Evolutionary conservation across 2,797 vertebrate species (phyloP).

Genomic region (Aplochiton taeniatus): DNA sequence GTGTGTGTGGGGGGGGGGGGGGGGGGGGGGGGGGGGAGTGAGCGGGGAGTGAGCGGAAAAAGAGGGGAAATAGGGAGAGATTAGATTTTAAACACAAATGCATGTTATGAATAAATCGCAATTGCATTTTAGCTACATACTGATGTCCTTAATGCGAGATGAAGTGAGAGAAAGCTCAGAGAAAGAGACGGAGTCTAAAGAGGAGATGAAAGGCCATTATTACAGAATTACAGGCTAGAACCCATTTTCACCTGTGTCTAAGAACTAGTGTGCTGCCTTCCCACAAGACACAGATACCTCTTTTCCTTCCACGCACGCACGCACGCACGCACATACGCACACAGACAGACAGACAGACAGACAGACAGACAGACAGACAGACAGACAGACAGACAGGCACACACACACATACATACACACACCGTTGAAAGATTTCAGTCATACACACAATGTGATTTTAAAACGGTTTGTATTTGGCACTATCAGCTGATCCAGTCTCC

Average conservation of each 20-base stretch:
- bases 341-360: no score
- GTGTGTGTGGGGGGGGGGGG: background rate
- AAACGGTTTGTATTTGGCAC: no score
- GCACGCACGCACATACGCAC: no score
- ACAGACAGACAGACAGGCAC: no score
- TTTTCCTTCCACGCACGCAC: background rate
- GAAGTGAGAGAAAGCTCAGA: background rate
- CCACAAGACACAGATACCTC: background rate
- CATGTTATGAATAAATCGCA: background rate
- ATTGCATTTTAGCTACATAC: background rate
- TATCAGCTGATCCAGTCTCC: no score
- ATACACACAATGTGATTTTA: no score
- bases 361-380: no score
- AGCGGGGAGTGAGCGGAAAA: constrained; percentile 1
- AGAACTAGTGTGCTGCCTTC: no score
- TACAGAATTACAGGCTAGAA: constrained; percentile 43
- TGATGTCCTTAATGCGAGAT: background rate
- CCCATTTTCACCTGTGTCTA: constrained; percentile 37
- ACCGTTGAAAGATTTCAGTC: no score
- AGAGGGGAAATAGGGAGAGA: background rate
- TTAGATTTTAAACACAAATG: background rate
- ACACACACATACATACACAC: no score
- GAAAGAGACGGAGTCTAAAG: constrained; percentile 25
- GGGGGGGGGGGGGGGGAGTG: background rate
- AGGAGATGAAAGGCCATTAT: constrained; percentile 33